Base-by-base conservation (phyloP, 2,797 vertebrate species). In the Decapterus maruadsi region DNA sequence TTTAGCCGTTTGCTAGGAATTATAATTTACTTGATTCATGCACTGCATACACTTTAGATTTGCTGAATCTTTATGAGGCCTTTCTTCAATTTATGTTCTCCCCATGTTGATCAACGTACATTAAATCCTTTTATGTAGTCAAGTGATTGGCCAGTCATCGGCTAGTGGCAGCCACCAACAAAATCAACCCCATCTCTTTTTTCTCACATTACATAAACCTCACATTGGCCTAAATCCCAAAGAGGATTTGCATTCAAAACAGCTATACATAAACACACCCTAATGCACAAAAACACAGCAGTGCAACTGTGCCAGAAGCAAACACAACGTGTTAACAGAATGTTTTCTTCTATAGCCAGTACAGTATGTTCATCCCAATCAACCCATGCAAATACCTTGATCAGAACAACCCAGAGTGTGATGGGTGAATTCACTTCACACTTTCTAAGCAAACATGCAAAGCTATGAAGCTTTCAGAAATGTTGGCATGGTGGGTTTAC, bases 201-300 rank as follows among this genome's bases (percentile, higher is more conserved):
- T 51, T 56, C 40, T 20, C 1, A 1, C 19, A 17, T 7, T 62
- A 17, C 55, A 54, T 38, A 72, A 81, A 81, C 8, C 72, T 58
- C 43, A n/a, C 0, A 13, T 26, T 26, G 26, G 22, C 2, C 8
- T 12, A 38, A 55, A 73, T 67, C 75, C 31, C 67, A 55, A 6
- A 64, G 29, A 71, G 54, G 42, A 78, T 80, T 85, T 72, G 65
- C 16, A 73, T 26, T 48, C 19, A 48, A 36, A 80, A 48, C 58
- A 51, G 63, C 8, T 3, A 45, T 45, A 26, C 5, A 29, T 65
- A 63, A 46, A 62, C 34, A 43, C 38, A 55, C 34, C 29, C 63
- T 9, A 0, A 43, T 65, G 62, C 58, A 59, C 48, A 75, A 68
- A 5, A 66, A 46, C 26, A 48, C 61, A 34, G 63, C 56, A n/a